Conservation (phyloP, 2,113 vertebrate genomes). For the Tor tambroides region DNA sequence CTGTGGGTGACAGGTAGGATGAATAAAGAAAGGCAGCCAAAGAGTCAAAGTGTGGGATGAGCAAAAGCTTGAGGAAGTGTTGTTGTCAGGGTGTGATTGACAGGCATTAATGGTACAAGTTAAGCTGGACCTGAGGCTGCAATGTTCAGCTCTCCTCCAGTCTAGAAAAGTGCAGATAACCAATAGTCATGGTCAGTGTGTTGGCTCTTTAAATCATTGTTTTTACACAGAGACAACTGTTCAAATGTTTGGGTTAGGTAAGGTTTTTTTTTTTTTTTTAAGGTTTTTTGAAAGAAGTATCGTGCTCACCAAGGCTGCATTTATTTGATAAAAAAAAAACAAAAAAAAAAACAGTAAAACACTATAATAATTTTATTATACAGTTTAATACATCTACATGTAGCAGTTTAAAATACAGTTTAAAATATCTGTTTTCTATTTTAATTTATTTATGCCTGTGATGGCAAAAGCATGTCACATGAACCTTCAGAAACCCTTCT, state of each 20-base stretch:
- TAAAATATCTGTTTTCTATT: neutral
- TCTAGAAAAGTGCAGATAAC: constrained; percentile 60
- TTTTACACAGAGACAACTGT: neutral
- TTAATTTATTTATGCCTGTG: neutral
- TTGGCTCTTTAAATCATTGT: neutral
- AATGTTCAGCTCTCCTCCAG: constrained; percentile 55
- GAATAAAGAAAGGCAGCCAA: constrained; percentile 26
- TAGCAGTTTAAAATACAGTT: neutral
- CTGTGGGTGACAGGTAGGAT: constrained; percentile 21
- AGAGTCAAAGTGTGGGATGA: constrained; percentile 34
- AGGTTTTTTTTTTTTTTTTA: neutral
- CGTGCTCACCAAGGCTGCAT: neutral
- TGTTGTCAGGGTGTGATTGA: constrained; percentile 56
- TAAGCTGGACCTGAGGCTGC: constrained; percentile 58
- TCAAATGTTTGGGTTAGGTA: neutral
- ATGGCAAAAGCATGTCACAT: neutral
- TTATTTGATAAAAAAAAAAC: neutral
- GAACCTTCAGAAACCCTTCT: neutral
- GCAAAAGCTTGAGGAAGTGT: constrained; percentile 48
- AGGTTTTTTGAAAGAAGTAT: neutral
- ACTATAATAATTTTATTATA: neutral
- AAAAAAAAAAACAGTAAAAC: neutral
- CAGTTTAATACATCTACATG: too few relatives aligned
- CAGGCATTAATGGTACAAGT: constrained; percentile 62
- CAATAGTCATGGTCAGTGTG: constrained; percentile 6